Percentiles rank a stretch among this genome's conserved stretches.
These are phyloP conservation scores for Danio choprae DNA, from an alignment of 2,797 vertebrate species.

Conservation along the genomic window DNA sequence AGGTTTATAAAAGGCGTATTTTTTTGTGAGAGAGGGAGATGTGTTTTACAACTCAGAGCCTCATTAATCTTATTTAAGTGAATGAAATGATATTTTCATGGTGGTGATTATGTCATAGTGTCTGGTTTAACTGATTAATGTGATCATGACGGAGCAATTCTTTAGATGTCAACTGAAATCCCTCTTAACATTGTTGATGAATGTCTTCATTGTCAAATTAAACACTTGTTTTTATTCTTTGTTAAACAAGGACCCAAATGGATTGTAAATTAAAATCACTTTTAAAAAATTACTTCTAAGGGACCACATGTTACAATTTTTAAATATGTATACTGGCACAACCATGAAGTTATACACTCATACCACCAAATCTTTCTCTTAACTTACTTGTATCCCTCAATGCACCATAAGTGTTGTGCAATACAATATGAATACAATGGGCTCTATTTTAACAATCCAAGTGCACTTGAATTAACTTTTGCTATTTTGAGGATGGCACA, in stretches of 20 bases:
- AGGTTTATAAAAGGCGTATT: conserved; percentile 52
- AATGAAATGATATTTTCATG: conserved; percentile 54
- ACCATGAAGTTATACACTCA: not conserved
- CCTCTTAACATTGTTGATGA: not conserved
- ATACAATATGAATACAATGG: too few species aligned
- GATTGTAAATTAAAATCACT: not conserved
- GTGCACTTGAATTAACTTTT: too few species aligned
- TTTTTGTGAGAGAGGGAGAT: conserved; percentile 41
- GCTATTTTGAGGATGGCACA: too few species aligned
- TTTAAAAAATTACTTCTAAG: not conserved
- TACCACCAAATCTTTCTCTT: too few species aligned
- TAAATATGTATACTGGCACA: not conserved
- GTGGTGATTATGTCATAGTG: conserved; percentile 47
- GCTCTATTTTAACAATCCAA: too few species aligned
- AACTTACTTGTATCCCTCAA: too few species aligned
- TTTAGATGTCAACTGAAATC: conserved; percentile 5
- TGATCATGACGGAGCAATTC: conserved; percentile 32
- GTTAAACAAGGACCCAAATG: not conserved
- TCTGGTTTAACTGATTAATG: conserved; percentile 51
- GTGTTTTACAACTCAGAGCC: conserved; percentile 48
- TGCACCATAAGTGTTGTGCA: too few species aligned
- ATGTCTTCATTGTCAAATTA: conserved; percentile 1
- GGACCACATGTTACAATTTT: not conserved
- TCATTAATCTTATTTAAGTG: conserved; percentile 57
- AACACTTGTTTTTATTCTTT: conserved; percentile 8